Base-by-base conservation (phyloP, 2,113 vertebrate species). In the Himantopus leucocephalus region DNA sequence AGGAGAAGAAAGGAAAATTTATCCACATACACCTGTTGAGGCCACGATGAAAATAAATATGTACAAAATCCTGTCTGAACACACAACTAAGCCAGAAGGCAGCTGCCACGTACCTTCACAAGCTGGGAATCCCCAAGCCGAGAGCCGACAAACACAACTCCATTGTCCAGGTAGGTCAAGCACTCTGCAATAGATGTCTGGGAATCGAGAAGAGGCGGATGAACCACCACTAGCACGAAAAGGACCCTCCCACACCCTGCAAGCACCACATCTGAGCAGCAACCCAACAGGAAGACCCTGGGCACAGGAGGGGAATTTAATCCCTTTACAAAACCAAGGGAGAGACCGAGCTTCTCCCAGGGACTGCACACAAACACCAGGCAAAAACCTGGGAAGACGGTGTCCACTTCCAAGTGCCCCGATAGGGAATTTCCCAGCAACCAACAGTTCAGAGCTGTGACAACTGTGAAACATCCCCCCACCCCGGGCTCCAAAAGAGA, bases 101-200 rank as follows among this genome's bases (percentile, higher is more conserved):
- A 13, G 19, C 18, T 16, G 13, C 68, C 83, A 43, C 70, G 16
- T 74, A 99, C 99, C 99, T 99, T 99, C n/a, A 99, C 99, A 5
- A 99, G 98, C 96, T 99, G 99, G 59, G 99, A 99, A 92, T 99
- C 99, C 22, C 99, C 99, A 23, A 99, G 98, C 50, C 99, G 99
- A 88, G 99, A 99, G 27, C 99, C 99, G 1, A 99, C 99, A 79
- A 99, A 99, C 72, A 99, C 99, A 48, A 99, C 99, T 5, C 99
- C 99, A 0, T 99, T 99, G 94, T 99, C 99, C 93, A 99, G 97
- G 98, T 99, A 99, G 8, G 99, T 99, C 97, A 99, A 94, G 96
- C 99, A 99, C 96, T 99, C 99, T 0, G 99, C 99, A 58, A 99
- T 99, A 71, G 99, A 99, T 2, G 99, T 99, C 99, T 99, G 96